Conservation (phyloP, 2,888 invertebrate genomes). For the Rhorus exstirpatorius region DNA sequence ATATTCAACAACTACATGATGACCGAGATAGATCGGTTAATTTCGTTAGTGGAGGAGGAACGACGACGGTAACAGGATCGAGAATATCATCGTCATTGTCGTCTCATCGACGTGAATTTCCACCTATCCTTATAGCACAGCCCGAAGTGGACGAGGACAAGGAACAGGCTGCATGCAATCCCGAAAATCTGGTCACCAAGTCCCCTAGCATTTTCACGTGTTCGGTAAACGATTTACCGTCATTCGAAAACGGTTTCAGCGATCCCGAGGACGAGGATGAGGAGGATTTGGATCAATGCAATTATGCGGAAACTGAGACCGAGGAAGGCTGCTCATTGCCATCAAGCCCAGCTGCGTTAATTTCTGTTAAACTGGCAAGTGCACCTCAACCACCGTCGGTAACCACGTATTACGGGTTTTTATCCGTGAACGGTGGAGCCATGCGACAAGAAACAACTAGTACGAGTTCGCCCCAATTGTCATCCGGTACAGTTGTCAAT, state of each 20-base stretch:
- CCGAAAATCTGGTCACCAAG: conserved; percentile 31
- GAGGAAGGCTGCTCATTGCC: conserved; percentile 86
- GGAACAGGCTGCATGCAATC: not conserved
- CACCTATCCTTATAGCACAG: conserved; percentile 49
- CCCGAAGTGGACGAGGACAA: conserved; percentile 48
- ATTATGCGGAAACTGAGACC: conserved; percentile 85
- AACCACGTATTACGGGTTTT: conserved; percentile 85
- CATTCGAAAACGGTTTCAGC: conserved; percentile 80
- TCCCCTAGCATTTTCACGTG: conserved; percentile 70
- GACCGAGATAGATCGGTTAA: conserved; percentile 31
- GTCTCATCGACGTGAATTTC: conserved; percentile 19
- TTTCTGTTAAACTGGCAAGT: conserved; percentile 85
- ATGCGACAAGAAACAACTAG: conserved; percentile 85
- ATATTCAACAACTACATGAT: conserved; percentile 24
- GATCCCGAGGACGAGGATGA: conserved; percentile 78
- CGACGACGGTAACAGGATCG: not conserved
- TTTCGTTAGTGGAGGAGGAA: not conserved
- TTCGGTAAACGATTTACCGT: conserved; percentile 79
- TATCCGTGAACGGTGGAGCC: conserved; percentile 86
- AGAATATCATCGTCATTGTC: conserved; percentile 20
- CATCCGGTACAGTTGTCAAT: conserved; percentile 71
- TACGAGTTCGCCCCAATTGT: conserved; percentile 84
- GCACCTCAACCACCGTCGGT: conserved; percentile 55
- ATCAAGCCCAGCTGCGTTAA: conserved; percentile 83
- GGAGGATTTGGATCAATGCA: conserved; percentile 72